Evolutionary conservation across 2,888 invertebrate genomes (phyloP).

Genomic region (Bhutanitis thaidina): DNA sequence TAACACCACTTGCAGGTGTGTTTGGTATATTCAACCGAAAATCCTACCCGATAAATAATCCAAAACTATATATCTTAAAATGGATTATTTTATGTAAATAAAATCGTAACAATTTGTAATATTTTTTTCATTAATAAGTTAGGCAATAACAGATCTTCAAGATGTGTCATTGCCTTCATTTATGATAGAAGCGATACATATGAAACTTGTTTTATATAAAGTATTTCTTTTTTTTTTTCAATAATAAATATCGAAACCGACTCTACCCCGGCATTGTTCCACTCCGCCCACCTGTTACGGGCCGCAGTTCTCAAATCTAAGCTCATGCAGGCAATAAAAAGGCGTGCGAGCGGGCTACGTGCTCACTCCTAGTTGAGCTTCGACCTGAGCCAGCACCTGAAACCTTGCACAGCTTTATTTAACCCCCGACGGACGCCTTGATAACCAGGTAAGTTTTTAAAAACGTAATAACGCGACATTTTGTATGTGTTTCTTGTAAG

Average conservation of each 20-base stretch:
- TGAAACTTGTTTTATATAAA: no score
- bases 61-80: no score
- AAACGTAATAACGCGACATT: background rate
- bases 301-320: slow-evolving; percentile 22
- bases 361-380: slow-evolving; percentile 20
- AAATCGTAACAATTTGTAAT: no score
- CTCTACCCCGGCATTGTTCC: slow-evolving; percentile 20
- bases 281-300: slow-evolving; percentile 41
- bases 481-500: background rate
- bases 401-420: background rate
- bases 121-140: no score
- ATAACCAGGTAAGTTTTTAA: slow-evolving; percentile 1
- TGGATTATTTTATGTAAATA: no score
- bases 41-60: no score
- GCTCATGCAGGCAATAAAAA: slow-evolving; percentile 29
- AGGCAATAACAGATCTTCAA: no score
- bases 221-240: no score
- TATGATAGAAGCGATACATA: no score
- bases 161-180: no score
- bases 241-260: background rate
- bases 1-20: no score
- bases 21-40: no score
- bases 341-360: slow-evolving; percentile 16
- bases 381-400: background rate
- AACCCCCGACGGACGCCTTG: background rate